A percentile compares a stretch with the other conserved stretches of the same genome.
Evolutionary conservation across 2,797 vertebrate species (phyloP).

Genomic region (Epinephelus malabaricus): DNA sequence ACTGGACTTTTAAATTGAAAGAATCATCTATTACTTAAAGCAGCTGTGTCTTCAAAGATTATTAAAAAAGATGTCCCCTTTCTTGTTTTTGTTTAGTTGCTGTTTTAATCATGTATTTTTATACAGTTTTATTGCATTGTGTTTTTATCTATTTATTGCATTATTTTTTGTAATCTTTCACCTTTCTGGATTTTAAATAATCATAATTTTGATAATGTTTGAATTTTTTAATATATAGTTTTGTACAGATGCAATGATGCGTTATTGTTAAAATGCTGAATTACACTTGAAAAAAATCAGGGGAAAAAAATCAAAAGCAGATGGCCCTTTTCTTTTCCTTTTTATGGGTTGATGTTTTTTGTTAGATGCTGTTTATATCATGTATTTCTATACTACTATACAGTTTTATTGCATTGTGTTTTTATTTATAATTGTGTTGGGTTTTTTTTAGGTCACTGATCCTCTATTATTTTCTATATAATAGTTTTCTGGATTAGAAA

Average conservation of each 20-base stretch:
- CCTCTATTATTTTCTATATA: too few relatives aligned
- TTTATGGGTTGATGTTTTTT: not conserved
- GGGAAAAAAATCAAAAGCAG: not conserved
- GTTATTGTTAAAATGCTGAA: too few relatives aligned
- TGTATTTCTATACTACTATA: not conserved
- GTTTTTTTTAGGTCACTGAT: too few relatives aligned
- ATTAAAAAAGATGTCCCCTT: not conserved
- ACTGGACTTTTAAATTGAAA: too few relatives aligned
- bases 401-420: not conserved
- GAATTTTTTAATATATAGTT: too few relatives aligned
- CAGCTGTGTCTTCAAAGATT: not conserved
- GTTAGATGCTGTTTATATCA: not conserved
- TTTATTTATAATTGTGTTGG: not conserved
- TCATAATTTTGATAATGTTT: too few relatives aligned
- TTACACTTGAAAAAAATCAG: too few relatives aligned
- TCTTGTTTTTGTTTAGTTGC: not conserved
- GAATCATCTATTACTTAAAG: not conserved
- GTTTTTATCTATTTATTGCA: not conserved
- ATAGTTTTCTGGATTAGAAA: too few relatives aligned
- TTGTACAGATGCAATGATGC: too few relatives aligned
- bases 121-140: not conserved
- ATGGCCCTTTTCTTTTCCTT: not conserved
- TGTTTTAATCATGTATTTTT: too few relatives aligned
- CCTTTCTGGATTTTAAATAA: too few relatives aligned
- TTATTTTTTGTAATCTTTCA: too few relatives aligned